These are phyloP conservation scores for Leucosticte australis DNA, from an alignment of 2,113 vertebrate genomes.

Conservation along the genomic window DNA sequence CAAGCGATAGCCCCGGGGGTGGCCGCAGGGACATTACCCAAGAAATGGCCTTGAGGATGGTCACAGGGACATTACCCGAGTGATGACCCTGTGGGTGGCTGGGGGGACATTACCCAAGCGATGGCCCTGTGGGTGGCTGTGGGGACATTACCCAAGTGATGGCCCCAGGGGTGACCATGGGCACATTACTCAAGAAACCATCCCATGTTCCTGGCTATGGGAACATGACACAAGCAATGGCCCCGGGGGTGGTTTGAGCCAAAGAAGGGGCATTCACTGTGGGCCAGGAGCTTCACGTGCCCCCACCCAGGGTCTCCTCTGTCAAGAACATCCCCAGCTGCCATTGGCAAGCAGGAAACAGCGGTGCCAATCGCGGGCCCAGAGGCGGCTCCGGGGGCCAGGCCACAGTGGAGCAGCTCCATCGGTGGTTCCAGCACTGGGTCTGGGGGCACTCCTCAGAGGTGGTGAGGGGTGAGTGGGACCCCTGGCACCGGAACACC, in stretches of 20 bases:
- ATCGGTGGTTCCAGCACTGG: accelerated
- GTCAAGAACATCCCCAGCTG: not conserved
- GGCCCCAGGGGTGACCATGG: accelerated
- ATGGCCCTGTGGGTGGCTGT: accelerated
- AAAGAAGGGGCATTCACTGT: not conserved
- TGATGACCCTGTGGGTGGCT: accelerated
- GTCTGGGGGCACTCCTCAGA: accelerated
- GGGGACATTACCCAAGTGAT: not conserved
- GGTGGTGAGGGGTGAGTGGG: accelerated
- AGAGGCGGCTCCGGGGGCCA: accelerated
- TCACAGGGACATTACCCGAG: not conserved
- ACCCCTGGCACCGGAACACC: accelerated
- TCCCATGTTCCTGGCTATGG: not conserved
- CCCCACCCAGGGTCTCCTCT: not conserved
- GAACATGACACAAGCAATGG: not conserved
- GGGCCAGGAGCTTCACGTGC: not conserved
- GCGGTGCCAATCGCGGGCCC: accelerated
- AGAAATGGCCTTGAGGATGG: not conserved
- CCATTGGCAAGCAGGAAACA: not conserved
- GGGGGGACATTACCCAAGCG: accelerated
- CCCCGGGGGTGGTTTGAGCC: not conserved
- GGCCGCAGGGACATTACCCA: accelerated
- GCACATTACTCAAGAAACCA: not conserved
- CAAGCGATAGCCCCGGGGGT: accelerated
- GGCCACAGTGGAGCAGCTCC: accelerated